Evolutionary conservation across 2,113 vertebrate genomes (phyloP).

Genomic region (Martes martes): DNA sequence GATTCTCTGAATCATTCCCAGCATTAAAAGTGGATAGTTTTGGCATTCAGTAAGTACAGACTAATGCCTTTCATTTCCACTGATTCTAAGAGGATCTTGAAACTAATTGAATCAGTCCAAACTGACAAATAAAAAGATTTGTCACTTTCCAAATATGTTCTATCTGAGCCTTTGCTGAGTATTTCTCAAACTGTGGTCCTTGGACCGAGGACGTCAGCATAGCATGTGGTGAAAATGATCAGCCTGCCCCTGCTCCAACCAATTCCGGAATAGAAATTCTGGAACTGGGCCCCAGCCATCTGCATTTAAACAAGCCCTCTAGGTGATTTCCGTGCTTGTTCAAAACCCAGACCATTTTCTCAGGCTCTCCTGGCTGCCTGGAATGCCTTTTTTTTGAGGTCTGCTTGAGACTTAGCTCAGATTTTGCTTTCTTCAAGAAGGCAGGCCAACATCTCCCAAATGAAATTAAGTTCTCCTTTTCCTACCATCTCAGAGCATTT

Average conservation of each 20-base stretch:
- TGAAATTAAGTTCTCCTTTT: not conserved
- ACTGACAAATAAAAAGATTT: slow-evolving; percentile 8
- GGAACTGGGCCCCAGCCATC: not conserved
- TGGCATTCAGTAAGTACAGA: slow-evolving; percentile 50
- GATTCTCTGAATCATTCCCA: not conserved
- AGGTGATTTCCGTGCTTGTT: not conserved
- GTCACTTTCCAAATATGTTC: not conserved
- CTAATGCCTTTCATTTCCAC: slow-evolving; percentile 16
- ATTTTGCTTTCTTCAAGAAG: not conserved
- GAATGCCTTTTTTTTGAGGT: not conserved
- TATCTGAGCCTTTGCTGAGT: not conserved
- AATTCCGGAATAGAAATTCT: not conserved
- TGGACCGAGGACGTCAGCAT: not conserved
- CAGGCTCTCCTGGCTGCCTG: not conserved
- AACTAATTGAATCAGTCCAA: slow-evolving; percentile 5
- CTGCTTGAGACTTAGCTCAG: not conserved
- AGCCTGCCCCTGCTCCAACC: too few relatives aligned
- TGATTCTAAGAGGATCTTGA: slow-evolving; percentile 28
- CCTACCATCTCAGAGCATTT: not conserved
- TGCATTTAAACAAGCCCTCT: not conserved
- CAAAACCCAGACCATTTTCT: not conserved
- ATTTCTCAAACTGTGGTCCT: not conserved
- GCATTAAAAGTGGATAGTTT: not conserved
- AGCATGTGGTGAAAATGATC: not conserved
- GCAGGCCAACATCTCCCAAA: not conserved